A percentile compares a stretch with the other conserved stretches of the same genome.
Evolutionary conservation across 2,113 vertebrate species (phyloP).

Genomic region (Forbesichthys papilliferus): DNA sequence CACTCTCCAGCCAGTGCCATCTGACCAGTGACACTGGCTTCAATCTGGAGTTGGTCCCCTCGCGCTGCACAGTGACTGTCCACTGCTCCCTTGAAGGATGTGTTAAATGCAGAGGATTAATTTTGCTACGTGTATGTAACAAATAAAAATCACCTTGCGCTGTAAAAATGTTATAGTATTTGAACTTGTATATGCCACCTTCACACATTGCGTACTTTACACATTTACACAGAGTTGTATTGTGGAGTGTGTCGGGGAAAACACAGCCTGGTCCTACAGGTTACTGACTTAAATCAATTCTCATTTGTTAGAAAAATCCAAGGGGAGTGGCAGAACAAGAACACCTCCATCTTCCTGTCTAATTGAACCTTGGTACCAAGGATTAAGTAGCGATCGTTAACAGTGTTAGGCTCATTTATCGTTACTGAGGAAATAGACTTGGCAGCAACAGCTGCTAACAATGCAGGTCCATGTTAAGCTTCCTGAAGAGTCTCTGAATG

Average conservation of each 20-base stretch:
- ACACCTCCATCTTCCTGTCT: background rate
- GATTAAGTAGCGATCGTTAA: background rate
- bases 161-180: too few species aligned
- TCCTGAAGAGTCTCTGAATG: constrained; percentile 16
- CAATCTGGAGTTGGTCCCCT: too few species aligned
- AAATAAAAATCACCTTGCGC: too few species aligned
- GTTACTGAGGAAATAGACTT: constrained; percentile 29
- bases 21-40: too few species aligned
- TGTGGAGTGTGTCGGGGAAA: constrained; percentile 5
- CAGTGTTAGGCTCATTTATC: constrained; percentile 1
- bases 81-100: too few species aligned
- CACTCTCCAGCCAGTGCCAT: too few species aligned
- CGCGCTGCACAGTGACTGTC: too few species aligned
- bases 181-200: too few species aligned
- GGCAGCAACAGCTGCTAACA: constrained; percentile 18
- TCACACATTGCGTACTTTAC: background rate
- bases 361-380: background rate
- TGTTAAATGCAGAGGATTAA: too few species aligned
- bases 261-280: background rate
- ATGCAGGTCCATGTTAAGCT: constrained; percentile 24
- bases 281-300: background rate
- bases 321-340: background rate
- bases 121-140: too few species aligned
- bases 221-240: constrained; percentile 12
- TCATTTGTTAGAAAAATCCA: background rate